Evolutionary conservation across 2,888 invertebrate species (phyloP), one percentile per base, ranked within the genome.

Genomic region (Lasioglossum calceatum): DNA sequence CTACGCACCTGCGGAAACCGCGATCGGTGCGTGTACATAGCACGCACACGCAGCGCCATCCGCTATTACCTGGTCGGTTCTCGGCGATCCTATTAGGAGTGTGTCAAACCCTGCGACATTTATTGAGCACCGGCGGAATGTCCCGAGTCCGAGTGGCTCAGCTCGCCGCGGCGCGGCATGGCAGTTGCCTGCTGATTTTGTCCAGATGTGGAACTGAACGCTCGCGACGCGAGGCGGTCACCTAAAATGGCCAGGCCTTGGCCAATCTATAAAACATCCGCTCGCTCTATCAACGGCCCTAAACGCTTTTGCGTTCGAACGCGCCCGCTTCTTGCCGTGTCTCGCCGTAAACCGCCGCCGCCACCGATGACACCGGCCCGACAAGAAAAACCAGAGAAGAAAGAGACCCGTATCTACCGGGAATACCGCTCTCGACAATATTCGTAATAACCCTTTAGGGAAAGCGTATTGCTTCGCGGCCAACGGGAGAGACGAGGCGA

Each of bases 91-190:
- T 88, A 88, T 91, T 91, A 92, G 87, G 92, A 90, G 90, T 90
- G 91, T 90, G 92, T 93, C 92, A 93, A 93, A 93, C 91, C 90
- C 84, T 87, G 79, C 84, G 92, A 92, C 92, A 90, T 93, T 93
- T 93, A 93, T 93, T 90, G 92, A 93, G 88, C 89, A 88, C 84
- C 88, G 71, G 61, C 89, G 90, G 91, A 93, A 93, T 92, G 90
- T 85, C 88, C 77, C 80, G 80, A 88, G 84, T 85, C 78, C 77
- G 81, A 74, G 81, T 42, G 47, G 76, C 50, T 47, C 67, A 61
- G 27, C 80, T 73, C 81, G 72, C 80, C 81, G 71, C n/a, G 42
- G 64, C 32, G 12, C 58, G 58, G n/a, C 58, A n/a, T 58, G 42
- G 71, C 71, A 42, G 71, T 42, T 83, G 88, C 88, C 88, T 81